Percentiles rank a stretch among this genome's conserved stretches.
Evolutionary conservation across 2,797 vertebrate species (phyloP).

Genomic region (Notolepis coatsorum): DNA sequence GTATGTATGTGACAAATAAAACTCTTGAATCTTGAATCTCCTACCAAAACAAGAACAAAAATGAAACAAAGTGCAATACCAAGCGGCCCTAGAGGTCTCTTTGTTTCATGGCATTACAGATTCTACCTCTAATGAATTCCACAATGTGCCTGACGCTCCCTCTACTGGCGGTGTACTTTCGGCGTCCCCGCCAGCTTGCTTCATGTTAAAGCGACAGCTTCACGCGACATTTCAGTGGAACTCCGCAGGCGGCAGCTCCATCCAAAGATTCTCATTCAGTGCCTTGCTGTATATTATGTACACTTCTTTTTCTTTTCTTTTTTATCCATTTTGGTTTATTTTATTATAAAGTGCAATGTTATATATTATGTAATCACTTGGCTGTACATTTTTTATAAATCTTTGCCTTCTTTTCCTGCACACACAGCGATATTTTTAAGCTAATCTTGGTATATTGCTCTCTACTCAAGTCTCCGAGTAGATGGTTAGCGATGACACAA

Average conservation of each 20-base stretch:
- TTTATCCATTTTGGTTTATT: slow-evolving; percentile 72
- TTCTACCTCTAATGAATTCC: too few species aligned
- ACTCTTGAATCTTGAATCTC: too few species aligned
- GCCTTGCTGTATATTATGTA: slow-evolving; percentile 76
- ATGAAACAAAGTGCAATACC: too few species aligned
- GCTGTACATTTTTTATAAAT: slow-evolving; percentile 88
- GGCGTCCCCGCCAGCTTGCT: slow-evolving; percentile 39
- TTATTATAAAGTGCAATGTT: slow-evolving; percentile 88
- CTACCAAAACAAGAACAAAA: too few species aligned
- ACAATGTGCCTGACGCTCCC: slow-evolving; percentile 30
- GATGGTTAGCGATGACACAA: slow-evolving; percentile 18
- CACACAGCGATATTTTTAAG: slow-evolving; percentile 44
- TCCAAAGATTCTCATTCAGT: slow-evolving; percentile 67
- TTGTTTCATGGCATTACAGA: too few species aligned
- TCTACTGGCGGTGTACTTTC: slow-evolving; percentile 16
- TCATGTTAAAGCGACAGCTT: not conserved
- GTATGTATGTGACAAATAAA: too few species aligned
- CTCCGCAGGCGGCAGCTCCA: slow-evolving; percentile 93
- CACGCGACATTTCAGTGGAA: slow-evolving; percentile 74
- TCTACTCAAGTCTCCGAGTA: slow-evolving; percentile 16
- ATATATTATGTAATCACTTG: slow-evolving; percentile 81
- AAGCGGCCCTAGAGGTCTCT: not conserved
- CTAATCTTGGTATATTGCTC: slow-evolving; percentile 51
- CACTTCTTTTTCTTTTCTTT: slow-evolving; percentile 65
- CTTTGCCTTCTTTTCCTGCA: slow-evolving; percentile 60